Percentiles rank a stretch among this genome's conserved stretches.
These are phyloP conservation scores for Epinephelus malabaricus DNA, from an alignment of 2,797 vertebrate genomes.

Conservation along the genomic window DNA sequence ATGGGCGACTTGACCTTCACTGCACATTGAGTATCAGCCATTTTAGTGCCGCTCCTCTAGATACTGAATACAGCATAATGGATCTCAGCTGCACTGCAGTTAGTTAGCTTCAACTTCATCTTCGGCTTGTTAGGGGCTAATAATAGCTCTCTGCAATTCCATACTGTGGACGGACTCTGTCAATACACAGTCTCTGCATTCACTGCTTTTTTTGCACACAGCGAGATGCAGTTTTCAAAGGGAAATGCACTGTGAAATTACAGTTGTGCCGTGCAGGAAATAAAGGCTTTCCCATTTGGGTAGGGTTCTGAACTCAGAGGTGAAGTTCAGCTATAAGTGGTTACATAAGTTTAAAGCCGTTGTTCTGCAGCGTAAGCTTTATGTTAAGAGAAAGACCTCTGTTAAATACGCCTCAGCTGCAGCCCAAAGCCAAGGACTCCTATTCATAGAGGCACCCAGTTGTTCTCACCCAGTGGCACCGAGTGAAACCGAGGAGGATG, in stretches of 20 bases:
- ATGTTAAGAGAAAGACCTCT: conserved; percentile 46
- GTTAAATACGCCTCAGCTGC: conserved; percentile 49
- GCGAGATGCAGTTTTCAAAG: conserved; percentile 19
- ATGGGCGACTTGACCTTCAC: conserved; percentile 86
- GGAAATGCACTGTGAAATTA: conserved; percentile 58
- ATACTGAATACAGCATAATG: conserved; percentile 78
- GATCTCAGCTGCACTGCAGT: conserved; percentile 80
- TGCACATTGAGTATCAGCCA: conserved; percentile 84
- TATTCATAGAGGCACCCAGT: conserved; percentile 78
- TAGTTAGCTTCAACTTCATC: conserved; percentile 79
- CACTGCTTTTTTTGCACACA: conserved; percentile 25
- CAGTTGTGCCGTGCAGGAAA: conserved; percentile 37
- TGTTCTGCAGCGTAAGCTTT: conserved; percentile 57
- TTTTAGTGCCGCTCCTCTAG: conserved; percentile 81
- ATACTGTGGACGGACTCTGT: conserved; percentile 66
- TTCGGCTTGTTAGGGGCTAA: conserved; percentile 73
- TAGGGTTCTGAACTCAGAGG: conserved; percentile 27
- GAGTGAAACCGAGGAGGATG: conserved; percentile 73
- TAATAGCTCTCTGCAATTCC: conserved; percentile 80
- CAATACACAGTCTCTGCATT: conserved; percentile 56
- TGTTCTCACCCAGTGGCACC: conserved; percentile 77
- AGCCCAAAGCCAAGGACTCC: conserved; percentile 74
- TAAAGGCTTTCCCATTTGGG: conserved; percentile 10
- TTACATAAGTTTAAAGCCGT: conserved; percentile 53
- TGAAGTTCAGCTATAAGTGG: conserved; percentile 41